phyloP scores from a whole-genome alignment of 2,113 vertebrate species.

The Tamias sibiricus region DNA sequence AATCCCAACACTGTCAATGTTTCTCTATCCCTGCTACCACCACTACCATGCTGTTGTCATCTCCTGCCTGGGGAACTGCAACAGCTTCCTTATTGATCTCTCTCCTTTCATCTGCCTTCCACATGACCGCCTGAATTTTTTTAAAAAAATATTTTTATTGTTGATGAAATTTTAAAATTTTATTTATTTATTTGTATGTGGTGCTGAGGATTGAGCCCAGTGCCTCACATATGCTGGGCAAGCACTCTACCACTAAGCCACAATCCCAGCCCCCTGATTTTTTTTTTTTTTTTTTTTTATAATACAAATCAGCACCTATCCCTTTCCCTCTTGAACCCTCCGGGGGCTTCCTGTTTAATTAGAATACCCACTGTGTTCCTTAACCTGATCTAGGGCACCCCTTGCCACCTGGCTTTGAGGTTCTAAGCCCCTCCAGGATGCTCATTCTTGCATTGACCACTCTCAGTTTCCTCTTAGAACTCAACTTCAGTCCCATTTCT shows the following conservation, averaged over 20 bases:
- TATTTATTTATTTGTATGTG: too few relatives aligned
- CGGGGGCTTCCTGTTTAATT: neutral
- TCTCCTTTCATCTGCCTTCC: neutral
- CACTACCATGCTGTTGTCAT: neutral
- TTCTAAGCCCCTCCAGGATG: neutral
- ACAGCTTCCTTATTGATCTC: neutral
- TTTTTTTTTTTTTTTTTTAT: neutral
- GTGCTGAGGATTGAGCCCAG: too few relatives aligned
- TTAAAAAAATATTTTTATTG: too few relatives aligned
- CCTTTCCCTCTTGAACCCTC: neutral
- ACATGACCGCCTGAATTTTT: neutral
- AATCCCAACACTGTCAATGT: neutral
- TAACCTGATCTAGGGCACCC: neutral
- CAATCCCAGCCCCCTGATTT: too few relatives aligned
- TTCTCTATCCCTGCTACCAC: neutral
- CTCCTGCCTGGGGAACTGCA: neutral
- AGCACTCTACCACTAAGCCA: too few relatives aligned
- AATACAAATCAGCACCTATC: neutral
- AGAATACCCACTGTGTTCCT: neutral
- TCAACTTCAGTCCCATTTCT: slow-evolving; percentile 33
- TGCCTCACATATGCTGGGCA: too few relatives aligned
- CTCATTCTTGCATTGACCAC: neutral
- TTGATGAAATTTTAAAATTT: too few relatives aligned
- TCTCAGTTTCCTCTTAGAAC: neutral
- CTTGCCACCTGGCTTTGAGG: neutral